Base-by-base conservation (phyloP, 2,797 vertebrate species). In the Spondyliosoma cantharus region DNA sequence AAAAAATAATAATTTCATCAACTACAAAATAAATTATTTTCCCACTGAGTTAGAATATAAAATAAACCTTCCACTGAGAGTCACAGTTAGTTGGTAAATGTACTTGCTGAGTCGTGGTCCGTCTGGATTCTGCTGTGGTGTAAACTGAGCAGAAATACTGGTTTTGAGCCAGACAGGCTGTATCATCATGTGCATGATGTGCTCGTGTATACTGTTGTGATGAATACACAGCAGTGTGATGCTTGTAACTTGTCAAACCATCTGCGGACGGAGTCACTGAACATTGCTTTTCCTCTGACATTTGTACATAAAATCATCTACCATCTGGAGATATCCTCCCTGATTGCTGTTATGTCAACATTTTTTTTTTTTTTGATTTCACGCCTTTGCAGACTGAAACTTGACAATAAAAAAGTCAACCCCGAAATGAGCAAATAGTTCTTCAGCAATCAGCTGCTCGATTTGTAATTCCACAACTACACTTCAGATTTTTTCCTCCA, bases 81-180 rank as follows among this genome's bases (percentile, higher is more conserved):
- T 48, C 32, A 6, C 58, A 24, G 0, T 62, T 19, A 14, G 42
- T 37, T 20, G 59, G 19, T 24, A 17, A n/a, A 50, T 4, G 22
- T 7, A 24, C 29, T 56, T 6, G 29, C 54, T 22, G 43, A 54
- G 63, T 43, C 13, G 0, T 3, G 2, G 20, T 19, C 15, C 19
- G 46, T 61, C 20, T 73, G n/a, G n/a, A 15, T 57, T 48, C 16
- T 3, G 14, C 61, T 48, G 52, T 45, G 12, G 16, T 58, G 57
- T 61, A 68, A 77, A 68, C 64, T 14, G 46, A 57, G 27, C 8
- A 48, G 54, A 66, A 50, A 65, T 37, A 1, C 48, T 46, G 65
- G 0, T 66, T 78, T 53, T 1, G 9, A 22, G 48, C 32, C 49
- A 52, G 48, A 43, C 11, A 3, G 15, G 5, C 25, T n/a, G 1